A percentile compares a stretch with the other conserved stretches of the same genome.
phyloP scores from a whole-genome alignment of 2,797 vertebrate genomes.

The Pantherophis vulpinus region DNA sequence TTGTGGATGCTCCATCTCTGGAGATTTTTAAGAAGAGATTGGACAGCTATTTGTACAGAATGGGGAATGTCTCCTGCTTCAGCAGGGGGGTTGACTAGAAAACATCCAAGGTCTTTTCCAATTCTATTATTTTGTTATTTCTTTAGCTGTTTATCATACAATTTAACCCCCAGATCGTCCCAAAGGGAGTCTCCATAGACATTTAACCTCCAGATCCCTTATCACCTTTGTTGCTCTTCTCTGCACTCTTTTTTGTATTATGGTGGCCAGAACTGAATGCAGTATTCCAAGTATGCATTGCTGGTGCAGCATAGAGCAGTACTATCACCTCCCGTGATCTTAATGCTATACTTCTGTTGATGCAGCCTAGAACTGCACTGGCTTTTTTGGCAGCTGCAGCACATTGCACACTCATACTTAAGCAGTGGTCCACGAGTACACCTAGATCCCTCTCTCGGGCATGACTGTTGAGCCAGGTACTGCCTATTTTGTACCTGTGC shows the following conservation, averaged over 20 bases:
- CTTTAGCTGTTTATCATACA: background rate
- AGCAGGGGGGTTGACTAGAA: background rate
- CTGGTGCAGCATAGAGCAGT: background rate
- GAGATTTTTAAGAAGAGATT: background rate
- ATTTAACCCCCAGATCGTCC: background rate
- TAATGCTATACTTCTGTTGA: background rate
- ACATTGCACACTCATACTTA: background rate
- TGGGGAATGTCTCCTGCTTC: background rate
- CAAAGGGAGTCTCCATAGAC: too few species aligned
- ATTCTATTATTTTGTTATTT: background rate
- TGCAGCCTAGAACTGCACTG: background rate
- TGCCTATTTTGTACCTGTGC: background rate
- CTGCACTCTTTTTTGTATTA: background rate
- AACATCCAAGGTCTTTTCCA: background rate
- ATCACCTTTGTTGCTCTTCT: background rate
- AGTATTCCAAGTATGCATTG: background rate
- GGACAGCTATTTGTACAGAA: background rate
- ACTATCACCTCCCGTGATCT: background rate
- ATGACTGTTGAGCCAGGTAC: background rate
- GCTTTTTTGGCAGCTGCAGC: background rate
- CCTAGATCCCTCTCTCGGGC: background rate
- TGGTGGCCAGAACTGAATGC: background rate
- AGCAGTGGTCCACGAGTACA: background rate
- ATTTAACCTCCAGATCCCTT: background rate
- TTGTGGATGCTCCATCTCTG: background rate